Conservation (phyloP, 2,797 vertebrate species). For the Parauchenoglanis punctatus region DNA sequence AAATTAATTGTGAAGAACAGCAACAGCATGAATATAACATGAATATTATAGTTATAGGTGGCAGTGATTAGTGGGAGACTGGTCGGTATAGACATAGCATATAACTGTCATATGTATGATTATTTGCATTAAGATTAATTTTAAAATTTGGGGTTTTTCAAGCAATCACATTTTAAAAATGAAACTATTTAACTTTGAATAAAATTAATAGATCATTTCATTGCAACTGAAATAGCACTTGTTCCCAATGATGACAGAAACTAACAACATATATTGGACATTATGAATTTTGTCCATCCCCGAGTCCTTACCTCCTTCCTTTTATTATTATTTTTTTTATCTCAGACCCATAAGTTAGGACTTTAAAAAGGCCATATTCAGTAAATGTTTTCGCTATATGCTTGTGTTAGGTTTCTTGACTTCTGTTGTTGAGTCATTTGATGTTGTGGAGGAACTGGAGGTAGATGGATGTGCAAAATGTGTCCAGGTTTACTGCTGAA, state of each 20-base stretch:
- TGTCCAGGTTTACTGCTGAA: background rate
- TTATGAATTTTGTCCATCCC: background rate
- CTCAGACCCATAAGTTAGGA: background rate
- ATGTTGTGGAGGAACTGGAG: slow-evolving; percentile 1
- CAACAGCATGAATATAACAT: background rate
- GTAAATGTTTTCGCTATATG: background rate
- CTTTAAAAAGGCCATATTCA: background rate
- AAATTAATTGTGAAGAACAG: background rate
- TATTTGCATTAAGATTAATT: background rate
- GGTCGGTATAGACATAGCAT: background rate
- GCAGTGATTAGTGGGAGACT: background rate
- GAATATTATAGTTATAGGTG: background rate
- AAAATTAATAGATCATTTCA: background rate
- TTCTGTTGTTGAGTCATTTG: background rate
- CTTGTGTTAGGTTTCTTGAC: background rate
- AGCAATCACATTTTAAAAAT: background rate
- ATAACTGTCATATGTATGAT: background rate
- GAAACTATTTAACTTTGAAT: background rate
- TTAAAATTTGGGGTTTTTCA: background rate
- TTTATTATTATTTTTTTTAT: background rate
- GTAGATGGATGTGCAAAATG: background rate
- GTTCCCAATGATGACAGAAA: background rate
- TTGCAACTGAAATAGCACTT: background rate
- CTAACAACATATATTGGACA: background rate
- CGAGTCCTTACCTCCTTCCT: background rate